Evolutionary conservation across 2,113 vertebrate species (phyloP).

Genomic region (Osmerus eperlanus): DNA sequence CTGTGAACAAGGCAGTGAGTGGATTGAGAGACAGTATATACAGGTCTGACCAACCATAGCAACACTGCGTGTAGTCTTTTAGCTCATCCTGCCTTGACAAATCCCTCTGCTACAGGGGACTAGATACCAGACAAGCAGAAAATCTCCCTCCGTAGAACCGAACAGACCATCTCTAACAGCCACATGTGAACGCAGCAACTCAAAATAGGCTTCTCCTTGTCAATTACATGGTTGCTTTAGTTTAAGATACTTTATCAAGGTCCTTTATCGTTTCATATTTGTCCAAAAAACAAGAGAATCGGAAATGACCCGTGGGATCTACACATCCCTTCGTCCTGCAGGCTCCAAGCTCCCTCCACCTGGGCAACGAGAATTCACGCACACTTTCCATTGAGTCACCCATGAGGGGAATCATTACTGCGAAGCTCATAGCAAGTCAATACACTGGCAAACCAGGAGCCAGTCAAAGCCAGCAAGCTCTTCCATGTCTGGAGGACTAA

Average conservation of each 20-base stretch:
- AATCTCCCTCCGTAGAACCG: neutral
- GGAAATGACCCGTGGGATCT: conserved; percentile 40
- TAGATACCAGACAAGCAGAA: neutral
- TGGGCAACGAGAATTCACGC: neutral
- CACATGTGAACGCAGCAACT: conserved; percentile 2
- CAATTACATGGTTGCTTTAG: conserved; percentile 13
- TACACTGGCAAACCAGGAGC: neutral
- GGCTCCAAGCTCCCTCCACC: neutral
- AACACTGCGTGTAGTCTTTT: neutral
- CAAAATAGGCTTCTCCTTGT: neutral
- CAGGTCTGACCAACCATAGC: conserved; percentile 32
- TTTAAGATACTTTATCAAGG: conserved; percentile 22
- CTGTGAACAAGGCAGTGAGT: conserved; percentile 5
- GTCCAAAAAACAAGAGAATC: conserved; percentile 38
- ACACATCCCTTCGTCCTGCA: conserved; percentile 10
- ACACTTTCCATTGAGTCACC: conserved; percentile 16
- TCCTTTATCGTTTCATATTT: conserved; percentile 9
- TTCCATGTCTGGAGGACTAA: conserved; percentile 35
- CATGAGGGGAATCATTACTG: conserved; percentile 16
- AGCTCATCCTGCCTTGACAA: conserved; percentile 48
- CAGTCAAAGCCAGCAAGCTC: conserved; percentile 1
- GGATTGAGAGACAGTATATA: conserved; percentile 30
- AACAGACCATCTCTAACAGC: neutral
- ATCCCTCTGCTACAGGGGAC: conserved; percentile 22
- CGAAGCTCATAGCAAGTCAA: conserved; percentile 1